Percentiles rank a stretch among this genome's conserved stretches.
Evolutionary conservation across 2,888 invertebrate genomes (phyloP).

Genomic region (Steinernema scapterisci): DNA sequence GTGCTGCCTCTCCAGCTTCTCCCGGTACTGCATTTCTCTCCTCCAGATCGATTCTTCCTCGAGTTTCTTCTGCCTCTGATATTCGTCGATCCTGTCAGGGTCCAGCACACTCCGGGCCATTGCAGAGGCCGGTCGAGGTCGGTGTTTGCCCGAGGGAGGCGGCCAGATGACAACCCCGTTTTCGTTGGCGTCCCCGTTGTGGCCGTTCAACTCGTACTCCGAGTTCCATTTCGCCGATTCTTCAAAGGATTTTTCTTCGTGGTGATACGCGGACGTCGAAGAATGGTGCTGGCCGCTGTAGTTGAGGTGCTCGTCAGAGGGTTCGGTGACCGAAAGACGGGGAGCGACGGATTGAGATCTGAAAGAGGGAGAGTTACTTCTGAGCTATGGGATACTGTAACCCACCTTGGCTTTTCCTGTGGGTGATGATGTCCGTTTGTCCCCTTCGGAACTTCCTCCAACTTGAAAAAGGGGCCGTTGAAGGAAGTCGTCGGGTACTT

Average conservation of each 20-base stretch:
- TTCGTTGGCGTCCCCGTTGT: conserved; percentile 35
- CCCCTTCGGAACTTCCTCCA: conserved; percentile 56
- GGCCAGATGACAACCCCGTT: conserved; percentile 64
- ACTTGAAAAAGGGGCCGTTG: conserved; percentile 66
- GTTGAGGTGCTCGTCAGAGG: conserved; percentile 36
- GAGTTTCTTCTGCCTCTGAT: conserved; percentile 54
- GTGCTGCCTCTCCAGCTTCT: conserved; percentile 44
- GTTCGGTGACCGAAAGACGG: conserved; percentile 34
- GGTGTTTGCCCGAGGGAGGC: conserved; percentile 50
- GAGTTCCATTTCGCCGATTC: conserved; percentile 47
- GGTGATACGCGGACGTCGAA: neutral
- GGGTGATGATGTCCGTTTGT: conserved; percentile 33
- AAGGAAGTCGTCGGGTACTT: conserved; percentile 50
- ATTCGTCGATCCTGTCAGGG: conserved; percentile 61
- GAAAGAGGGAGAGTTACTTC: neutral
- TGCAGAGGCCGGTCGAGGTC: conserved; percentile 54
- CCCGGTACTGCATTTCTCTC: conserved; percentile 51
- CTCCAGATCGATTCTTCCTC: conserved; percentile 60
- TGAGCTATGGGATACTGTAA: too few relatives aligned
- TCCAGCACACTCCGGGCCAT: conserved; percentile 56
- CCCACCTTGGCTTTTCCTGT: conserved; percentile 27
- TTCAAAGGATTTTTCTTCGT: conserved; percentile 26
- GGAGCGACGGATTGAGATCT: conserved; percentile 47
- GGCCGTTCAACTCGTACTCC: conserved; percentile 49
- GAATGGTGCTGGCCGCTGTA: neutral